A percentile compares a stretch with the other conserved stretches of the same genome.
Conservation (phyloP, 2,888 invertebrate genomes). For the Nemotelus pantherinus region DNA sequence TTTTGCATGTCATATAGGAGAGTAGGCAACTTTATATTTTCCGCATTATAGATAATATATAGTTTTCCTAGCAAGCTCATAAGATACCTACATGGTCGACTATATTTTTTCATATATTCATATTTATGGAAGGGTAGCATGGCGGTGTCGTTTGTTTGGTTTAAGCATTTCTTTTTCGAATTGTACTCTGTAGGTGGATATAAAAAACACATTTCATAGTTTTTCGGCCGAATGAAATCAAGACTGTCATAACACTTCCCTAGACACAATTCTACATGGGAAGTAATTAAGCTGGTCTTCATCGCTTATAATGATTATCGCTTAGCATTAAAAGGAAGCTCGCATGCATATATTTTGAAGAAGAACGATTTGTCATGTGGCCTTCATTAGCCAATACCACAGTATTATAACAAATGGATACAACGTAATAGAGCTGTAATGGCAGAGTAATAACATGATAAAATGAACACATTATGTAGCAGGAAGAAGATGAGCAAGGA, state of each 20-base stretch:
- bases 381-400: conserved; percentile 20
- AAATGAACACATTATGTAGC: conserved; percentile 12
- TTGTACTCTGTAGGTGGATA: conserved; percentile 5
- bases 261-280: not conserved
- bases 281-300: conserved; percentile 23
- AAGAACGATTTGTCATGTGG: conserved; percentile 18
- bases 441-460: conserved; percentile 24
- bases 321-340: conserved; percentile 6
- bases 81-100: too few relatives aligned
- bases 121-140: too few relatives aligned
- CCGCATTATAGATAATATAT: too few relatives aligned
- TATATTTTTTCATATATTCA: too few relatives aligned
- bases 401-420: conserved; percentile 34
- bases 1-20: not conserved
- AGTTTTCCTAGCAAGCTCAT: too few relatives aligned
- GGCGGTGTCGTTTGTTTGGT: not conserved
- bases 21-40: too few relatives aligned
- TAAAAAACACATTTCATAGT: conserved; percentile 21
- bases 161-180: not conserved
- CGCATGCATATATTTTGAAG: conserved; percentile 17
- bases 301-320: conserved; percentile 30
- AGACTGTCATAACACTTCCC: not conserved
- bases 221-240: not conserved
- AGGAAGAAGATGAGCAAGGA: conserved; percentile 4
- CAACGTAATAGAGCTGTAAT: conserved; percentile 24